Base-by-base conservation (phyloP, 1,140 invertebrate genomes). In the Pachyrhynchus sulphureomaculatus region DNA sequence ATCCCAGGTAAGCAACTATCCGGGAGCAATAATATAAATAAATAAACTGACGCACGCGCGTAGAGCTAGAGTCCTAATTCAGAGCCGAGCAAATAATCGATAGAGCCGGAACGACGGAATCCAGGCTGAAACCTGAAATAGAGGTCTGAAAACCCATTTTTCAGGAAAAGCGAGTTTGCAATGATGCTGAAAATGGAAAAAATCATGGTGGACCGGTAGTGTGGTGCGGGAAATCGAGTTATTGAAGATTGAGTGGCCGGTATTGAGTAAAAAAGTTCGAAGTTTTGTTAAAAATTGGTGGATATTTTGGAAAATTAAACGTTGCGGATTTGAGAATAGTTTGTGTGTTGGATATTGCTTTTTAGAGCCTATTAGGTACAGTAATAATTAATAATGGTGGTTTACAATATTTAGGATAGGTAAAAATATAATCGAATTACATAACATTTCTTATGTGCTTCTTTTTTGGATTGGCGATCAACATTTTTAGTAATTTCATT, bases 111-210 rank as follows among this genome's bases (percentile, higher is more conserved):
- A 8, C 32, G 44, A 49, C 23, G 39, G 20, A 37, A 26, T 21
- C 42, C 21, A 45, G 29, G 32, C 29, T 24, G 45, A 48, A 47
- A 26, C n/a, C n/a, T n/a, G n/a, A n/a, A n/a, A n/a, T n/a, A 15
- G 42, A 48, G 33, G 24, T 48, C 45, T 49, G 56, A 34, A 49
- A 58, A 58, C 44, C 44, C 45, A 49, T 41, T 58, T 49, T 58
- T 47, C 33, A n/a, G 3, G 42, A 20, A 21, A 41, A 15, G 37
- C 36, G 39, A 13, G 41, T 55, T 26, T 29, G 23, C 26, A 15
- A 49, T 13, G 29, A n/a, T n/a, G n/a, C n/a, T n/a, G 47, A 32
- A 21, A 4, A 23, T 32, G 23, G 47, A 29, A 32, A 33, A 20
- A 20, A 4, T 9, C 9, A 10, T 20, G 9, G 42, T 20, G 18